These are phyloP conservation scores for Stictonetta naevosa DNA, from an alignment of 2,113 vertebrate genomes.

Conservation along the genomic window DNA sequence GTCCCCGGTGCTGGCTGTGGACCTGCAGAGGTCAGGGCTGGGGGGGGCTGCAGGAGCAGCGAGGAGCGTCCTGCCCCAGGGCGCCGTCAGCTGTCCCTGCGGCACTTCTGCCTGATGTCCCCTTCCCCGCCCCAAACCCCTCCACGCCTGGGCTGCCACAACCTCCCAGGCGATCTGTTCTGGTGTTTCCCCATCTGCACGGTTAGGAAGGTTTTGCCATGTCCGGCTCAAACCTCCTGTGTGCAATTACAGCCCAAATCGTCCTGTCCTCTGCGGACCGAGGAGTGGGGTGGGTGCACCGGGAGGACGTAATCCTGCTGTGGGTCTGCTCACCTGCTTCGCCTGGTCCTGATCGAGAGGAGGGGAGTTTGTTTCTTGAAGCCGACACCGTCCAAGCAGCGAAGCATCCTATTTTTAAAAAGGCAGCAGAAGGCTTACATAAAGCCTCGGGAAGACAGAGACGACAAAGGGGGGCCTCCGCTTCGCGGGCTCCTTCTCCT, in stretches of 20 bases:
- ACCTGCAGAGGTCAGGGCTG: not conserved
- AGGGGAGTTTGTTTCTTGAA: not conserved
- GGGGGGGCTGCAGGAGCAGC: not conserved
- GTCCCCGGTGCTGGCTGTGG: not conserved
- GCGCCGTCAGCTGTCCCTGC: not conserved
- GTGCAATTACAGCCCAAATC: not conserved
- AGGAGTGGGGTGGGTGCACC: not conserved
- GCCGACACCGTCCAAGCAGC: not conserved
- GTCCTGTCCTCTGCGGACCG: not conserved
- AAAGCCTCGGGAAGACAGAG: constrained; percentile 4
- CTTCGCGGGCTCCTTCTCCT: not conserved
- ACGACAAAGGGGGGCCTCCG: not conserved
- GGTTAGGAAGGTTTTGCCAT: not conserved
- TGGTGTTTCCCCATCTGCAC: not conserved
- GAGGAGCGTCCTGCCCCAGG: not conserved
- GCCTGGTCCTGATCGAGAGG: not conserved
- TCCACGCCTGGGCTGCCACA: not conserved
- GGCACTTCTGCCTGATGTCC: not conserved
- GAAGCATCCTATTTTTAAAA: constrained; percentile 33
- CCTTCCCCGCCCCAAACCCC: not conserved
- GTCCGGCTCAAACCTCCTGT: not conserved
- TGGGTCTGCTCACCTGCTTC: not conserved
- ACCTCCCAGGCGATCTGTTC: not conserved
- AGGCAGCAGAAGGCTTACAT: not conserved
- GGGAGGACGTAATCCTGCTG: not conserved